Base-by-base conservation (phyloP, 2,113 vertebrate species). In the Malurus cyaneus region DNA sequence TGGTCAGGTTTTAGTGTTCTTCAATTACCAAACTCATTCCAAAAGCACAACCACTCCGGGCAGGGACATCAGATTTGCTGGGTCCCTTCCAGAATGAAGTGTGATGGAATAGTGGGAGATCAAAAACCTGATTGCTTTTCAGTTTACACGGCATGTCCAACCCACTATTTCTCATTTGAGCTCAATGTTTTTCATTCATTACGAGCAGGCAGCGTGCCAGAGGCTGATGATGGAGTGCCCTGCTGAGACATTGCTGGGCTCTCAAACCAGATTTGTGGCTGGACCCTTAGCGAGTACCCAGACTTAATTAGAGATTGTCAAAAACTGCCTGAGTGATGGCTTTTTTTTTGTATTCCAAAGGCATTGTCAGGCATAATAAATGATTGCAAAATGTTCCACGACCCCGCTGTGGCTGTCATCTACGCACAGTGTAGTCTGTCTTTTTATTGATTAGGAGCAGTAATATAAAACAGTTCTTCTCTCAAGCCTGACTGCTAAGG, bases 301-400 rank as follows among this genome's bases (percentile, higher is more conserved):
- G 78, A 59, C 79, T 70, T 93, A 80, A 95, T 96, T 95, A 96
- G 67, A 60, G 83, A 28, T 60, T 86, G 94, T 89, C 93, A 95
- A 83, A 89, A 94, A 65, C 79, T 65, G 31, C 50, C 12, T 88
- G 89, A 95, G 28, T 21, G n/a, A 96, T 94, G 85, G 34, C 4
- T 12, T 31, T 70, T 78, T 36, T 84, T 71, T 5, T 31, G 29
- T 31, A 87, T 39, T 39, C 78, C 60, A 41, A 85, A 91, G 39
- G 52, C 88, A 87, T 92, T 94, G 95, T 96, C 60, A 91, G 61
- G 71, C 34, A 3, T 82, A 91, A 94, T 83, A 85, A 96, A 88
- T 46, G 76, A 62, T 57, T 88, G 82, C 53, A 79, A 80, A 94
- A 72, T 93, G 50, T 89, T 90, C 90, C 65, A 41, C 3, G 29